Percentiles rank a stretch among this genome's conserved stretches.
Conservation (phyloP, 1,140 invertebrate genomes). For the Metopolophium dirhodum region DNA sequence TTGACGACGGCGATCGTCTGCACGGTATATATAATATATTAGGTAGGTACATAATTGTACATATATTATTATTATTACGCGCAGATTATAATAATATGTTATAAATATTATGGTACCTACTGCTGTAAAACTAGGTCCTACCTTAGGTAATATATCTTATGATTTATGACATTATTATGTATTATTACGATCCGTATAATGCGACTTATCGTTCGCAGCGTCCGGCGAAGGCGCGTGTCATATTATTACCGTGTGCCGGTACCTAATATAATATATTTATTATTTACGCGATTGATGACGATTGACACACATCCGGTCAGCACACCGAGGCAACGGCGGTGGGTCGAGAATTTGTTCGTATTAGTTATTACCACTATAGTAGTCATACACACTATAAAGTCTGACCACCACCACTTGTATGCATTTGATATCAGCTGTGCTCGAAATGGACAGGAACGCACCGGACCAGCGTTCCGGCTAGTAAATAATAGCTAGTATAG, state of each 20-base stretch:
- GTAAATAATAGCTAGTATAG: neutral
- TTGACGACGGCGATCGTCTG: too few species aligned
- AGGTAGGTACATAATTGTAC: too few species aligned
- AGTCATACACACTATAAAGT: neutral
- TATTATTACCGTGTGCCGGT: neutral
- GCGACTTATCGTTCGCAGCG: neutral
- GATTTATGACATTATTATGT: neutral
- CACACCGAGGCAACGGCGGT: too few species aligned
- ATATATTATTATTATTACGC: too few species aligned
- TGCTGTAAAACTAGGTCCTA: too few species aligned
- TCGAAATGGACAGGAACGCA: neutral
- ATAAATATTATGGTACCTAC: too few species aligned
- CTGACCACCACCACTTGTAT: neutral
- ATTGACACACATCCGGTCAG: neutral
- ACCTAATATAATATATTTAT: neutral
- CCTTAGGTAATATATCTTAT: too few species aligned
- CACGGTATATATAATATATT: too few species aligned
- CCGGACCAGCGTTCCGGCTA: too few species aligned
- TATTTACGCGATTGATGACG: neutral
- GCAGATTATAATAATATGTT: too few species aligned
- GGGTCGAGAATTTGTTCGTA: neutral
- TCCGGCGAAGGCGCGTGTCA: neutral
- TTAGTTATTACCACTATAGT: neutral
- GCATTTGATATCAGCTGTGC: neutral
- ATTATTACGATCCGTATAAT: neutral